phyloP scores from a whole-genome alignment of 2,888 invertebrate genomes.

The Mamestra brassicae region DNA sequence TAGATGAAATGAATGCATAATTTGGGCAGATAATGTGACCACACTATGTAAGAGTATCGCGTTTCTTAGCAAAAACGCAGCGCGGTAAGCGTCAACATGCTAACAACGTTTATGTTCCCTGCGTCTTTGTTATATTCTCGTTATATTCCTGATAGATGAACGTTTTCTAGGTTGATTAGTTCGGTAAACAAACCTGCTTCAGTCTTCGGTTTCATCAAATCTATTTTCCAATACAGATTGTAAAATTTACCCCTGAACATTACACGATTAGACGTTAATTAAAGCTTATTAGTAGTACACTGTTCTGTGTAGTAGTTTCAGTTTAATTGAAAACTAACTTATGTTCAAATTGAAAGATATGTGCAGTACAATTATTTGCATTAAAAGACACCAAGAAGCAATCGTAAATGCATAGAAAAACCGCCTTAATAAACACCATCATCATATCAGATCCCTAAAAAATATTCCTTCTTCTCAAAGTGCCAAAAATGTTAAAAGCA shows the following conservation, averaged over 20 bases:
- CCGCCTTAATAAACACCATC: neutral
- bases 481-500: slow-evolving; percentile 12
- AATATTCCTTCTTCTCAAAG: slow-evolving; percentile 1
- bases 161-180: slow-evolving; percentile 32
- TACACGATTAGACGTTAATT: neutral
- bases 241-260: neutral
- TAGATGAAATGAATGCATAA: neutral
- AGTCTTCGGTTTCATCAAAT: neutral
- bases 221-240: neutral
- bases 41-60: neutral
- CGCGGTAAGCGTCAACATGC: no score
- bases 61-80: no score
- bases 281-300: neutral
- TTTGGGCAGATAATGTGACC: neutral
- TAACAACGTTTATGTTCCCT: neutral
- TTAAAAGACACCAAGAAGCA: no score
- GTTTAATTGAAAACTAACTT: neutral
- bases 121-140: slow-evolving; percentile 12
- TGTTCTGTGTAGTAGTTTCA: neutral
- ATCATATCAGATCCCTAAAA: neutral
- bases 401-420: no score
- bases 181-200: slow-evolving; percentile 14
- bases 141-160: slow-evolving; percentile 9
- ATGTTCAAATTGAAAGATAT: no score
- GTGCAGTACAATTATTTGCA: no score